Conservation (phyloP, 2,888 invertebrate species). For the Habrosyne pyritoides region DNA sequence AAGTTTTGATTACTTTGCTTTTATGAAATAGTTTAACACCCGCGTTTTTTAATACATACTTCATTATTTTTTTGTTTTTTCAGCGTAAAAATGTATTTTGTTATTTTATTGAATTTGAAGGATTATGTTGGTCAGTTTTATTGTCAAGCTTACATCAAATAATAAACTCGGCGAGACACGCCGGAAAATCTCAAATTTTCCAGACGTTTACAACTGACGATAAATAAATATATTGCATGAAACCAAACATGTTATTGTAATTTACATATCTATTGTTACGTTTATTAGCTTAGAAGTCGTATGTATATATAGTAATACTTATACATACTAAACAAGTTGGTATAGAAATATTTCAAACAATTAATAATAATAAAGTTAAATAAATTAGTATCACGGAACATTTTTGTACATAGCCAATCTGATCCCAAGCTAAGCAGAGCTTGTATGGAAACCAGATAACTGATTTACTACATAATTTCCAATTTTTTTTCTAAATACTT, state of each 20-base stretch:
- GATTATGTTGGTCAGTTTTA: not conserved
- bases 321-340: not conserved
- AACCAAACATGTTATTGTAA: not conserved
- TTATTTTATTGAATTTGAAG: no score
- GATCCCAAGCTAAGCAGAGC: no score
- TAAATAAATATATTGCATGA: not conserved
- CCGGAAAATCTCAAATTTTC: not conserved
- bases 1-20: no score
- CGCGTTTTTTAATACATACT: no score
- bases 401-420: no score
- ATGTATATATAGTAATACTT: not conserved
- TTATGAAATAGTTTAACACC: no score
- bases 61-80: no score
- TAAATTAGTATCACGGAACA: no score
- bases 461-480: no score
- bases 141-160: slow-evolving; percentile 20
- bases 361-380: not conserved
- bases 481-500: no score
- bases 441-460: no score
- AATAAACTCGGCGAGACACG: slow-evolving; percentile 17
- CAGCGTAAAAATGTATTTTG: no score
- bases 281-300: not conserved
- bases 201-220: not conserved
- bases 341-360: not conserved
- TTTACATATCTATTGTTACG: slow-evolving; percentile 11